Base-by-base conservation (phyloP, 2,797 vertebrate genomes). In the Melanotaenia trifasciata region DNA sequence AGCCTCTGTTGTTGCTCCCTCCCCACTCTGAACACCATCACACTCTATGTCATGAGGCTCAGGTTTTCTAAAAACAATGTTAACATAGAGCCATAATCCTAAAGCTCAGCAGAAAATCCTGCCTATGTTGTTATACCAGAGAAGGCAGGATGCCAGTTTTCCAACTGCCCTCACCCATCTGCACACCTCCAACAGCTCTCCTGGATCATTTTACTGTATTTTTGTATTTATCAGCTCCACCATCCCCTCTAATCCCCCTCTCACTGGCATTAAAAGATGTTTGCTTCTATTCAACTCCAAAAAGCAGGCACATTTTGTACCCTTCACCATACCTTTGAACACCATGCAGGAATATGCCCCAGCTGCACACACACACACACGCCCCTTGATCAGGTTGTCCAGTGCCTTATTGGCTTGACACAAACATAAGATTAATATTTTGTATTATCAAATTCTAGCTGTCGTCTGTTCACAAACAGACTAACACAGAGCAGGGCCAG, bases 261-360 rank as follows among this genome's bases (percentile, higher is more conserved):
- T 65, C 38, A 53, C 38, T 5, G 8, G 67, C 40, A 8, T 56
- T 54, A 30, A 38, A 50, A 58, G 35, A 77, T 20, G 33, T 36
- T 18, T 56, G 59, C 75, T 54, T 88, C 61, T 65, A 79, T 83
- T 85, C 84, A 80, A 40, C 66, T 74, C 36, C 40, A 26, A 80
- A 78, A 74, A 79, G 72, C 78, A 71, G 82, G 79, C 78, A 77
- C 58, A 66, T 67, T 80, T 81, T 51, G 30, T 69, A 58, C 66
- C 70, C 43, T 58, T 70, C 54, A 33, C 73, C 35, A 5, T 64
- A 16, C 4, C 50, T 60, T 33, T 14, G 35, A 43, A 59, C 57
- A 70, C 58, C 28, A 57, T 26, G 66, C 79, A 81, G 67, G 69
- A 74, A 66, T 59, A 58, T 76, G 62, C 32, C 57, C 67, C 56